Evolutionary conservation across 2,888 invertebrate genomes (phyloP).

Genomic region (Eupelmus urozonus): DNA sequence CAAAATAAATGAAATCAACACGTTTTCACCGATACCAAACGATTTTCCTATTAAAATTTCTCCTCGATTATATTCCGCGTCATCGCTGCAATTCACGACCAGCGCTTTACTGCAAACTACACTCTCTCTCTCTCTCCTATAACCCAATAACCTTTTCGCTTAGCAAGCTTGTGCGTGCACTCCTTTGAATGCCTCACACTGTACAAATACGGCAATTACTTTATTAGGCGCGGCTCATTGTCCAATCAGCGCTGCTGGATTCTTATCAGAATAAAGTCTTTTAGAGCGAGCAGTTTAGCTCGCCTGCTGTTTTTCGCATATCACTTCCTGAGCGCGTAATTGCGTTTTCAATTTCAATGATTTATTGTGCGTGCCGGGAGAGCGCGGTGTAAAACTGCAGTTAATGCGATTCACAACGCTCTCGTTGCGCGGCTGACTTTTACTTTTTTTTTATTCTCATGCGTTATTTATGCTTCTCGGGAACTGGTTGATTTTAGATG

Average conservation of each 20-base stretch:
- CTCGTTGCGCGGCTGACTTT: neutral
- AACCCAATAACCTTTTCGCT: conserved; percentile 35
- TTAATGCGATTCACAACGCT: neutral
- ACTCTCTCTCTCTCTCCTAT: no score
- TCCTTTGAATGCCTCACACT: conserved; percentile 60
- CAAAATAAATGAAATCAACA: no score
- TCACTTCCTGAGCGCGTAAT: conserved; percentile 12
- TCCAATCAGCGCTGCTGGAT: conserved; percentile 58
- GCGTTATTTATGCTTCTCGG: no score
- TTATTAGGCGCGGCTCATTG: conserved; percentile 63
- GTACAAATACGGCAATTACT: conserved; percentile 66
- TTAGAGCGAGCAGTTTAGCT: conserved; percentile 9
- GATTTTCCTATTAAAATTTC: no score
- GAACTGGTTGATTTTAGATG: no score
- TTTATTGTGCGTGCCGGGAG: neutral
- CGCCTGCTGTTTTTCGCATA: conserved; percentile 4
- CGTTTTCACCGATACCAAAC: no score
- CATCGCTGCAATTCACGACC: no score
- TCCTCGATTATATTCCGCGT: no score
- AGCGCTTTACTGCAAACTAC: no score
- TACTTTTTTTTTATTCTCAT: neutral
- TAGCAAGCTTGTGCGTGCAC: neutral
- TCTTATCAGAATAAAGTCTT: conserved; percentile 47
- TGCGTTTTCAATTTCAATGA: conserved; percentile 38
- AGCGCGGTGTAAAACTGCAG: no score